Conservation (phyloP, 2,113 vertebrate species). For the Deroptyus accipitrinus region DNA sequence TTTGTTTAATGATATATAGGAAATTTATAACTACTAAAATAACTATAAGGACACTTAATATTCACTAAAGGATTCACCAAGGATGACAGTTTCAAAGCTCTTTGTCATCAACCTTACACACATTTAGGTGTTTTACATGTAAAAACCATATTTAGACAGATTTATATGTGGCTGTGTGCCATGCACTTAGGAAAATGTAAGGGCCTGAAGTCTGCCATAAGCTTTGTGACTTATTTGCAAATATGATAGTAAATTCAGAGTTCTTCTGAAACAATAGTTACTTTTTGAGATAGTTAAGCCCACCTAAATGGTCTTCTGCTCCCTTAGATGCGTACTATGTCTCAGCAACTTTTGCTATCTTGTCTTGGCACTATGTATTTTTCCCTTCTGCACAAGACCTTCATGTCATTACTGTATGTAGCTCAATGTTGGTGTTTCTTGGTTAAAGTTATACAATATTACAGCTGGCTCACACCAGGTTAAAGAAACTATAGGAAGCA, state of each 20-base stretch:
- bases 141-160: background rate
- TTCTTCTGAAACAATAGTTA: background rate
- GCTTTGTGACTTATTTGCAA: background rate
- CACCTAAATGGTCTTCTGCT: background rate
- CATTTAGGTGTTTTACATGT: background rate
- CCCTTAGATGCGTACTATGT: background rate
- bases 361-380: background rate
- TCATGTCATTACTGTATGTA: background rate
- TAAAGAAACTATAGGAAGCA: background rate
- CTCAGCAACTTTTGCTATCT: background rate
- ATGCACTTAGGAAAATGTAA: background rate
- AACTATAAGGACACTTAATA: background rate
- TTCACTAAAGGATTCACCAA: background rate
- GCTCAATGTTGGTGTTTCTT: accelerated
- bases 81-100: background rate
- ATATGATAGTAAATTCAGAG: background rate
- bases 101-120: background rate
- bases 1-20: background rate
- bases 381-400: background rate
- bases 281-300: background rate
- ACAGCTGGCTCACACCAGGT: background rate
- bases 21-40: background rate
- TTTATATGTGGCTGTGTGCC: background rate
- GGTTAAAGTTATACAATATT: background rate
- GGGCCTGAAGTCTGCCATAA: background rate